A percentile compares a stretch with the other conserved stretches of the same genome.
phyloP scores from a whole-genome alignment of 2,113 vertebrate genomes.

The Arvicanthis niloticus region DNA sequence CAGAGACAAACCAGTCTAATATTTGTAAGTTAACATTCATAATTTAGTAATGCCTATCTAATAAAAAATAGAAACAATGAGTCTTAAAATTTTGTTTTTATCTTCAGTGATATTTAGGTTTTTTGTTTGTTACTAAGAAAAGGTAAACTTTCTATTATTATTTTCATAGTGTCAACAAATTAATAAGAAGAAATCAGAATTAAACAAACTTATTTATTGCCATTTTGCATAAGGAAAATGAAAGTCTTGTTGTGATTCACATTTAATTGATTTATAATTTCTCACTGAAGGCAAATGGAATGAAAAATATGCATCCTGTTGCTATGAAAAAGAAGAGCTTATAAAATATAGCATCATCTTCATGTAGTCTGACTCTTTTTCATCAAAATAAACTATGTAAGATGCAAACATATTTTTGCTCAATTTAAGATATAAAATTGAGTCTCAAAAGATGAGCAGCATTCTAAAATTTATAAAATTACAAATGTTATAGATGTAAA shows the following conservation, averaged over 20 bases:
- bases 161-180: neutral
- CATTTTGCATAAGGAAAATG: neutral
- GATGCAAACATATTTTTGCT: neutral
- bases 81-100: neutral
- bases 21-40: neutral
- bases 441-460: neutral
- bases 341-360: neutral
- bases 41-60: neutral
- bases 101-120: neutral
- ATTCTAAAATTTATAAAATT: neutral
- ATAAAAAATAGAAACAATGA: neutral
- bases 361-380: neutral
- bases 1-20: neutral
- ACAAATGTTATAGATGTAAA: neutral
- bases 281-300: neutral
- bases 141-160: neutral
- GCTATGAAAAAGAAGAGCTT: neutral
- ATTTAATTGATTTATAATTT: neutral
- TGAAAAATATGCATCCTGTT: neutral
- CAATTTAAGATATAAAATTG: neutral
- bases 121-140: slow-evolving; percentile 2
- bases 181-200: neutral
- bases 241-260: neutral
- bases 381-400: neutral
- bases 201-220: neutral